Evolutionary conservation across 2,888 invertebrate species (phyloP).

Genomic region (Rhingia campestris): DNA sequence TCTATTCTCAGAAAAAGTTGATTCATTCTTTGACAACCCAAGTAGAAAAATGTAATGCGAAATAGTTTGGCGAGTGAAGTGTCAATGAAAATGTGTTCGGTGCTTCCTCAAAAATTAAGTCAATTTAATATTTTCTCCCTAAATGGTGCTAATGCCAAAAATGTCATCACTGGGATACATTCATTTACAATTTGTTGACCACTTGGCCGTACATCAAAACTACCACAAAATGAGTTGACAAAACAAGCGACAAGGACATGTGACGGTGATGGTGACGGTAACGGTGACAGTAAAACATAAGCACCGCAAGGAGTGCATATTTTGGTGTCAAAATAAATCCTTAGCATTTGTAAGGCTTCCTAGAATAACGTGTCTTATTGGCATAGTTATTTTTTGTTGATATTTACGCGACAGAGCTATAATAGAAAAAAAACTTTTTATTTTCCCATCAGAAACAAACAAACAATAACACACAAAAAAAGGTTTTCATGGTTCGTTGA

Average conservation of each 20-base stretch:
- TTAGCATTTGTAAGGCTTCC: slow-evolving; percentile 43
- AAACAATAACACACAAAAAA: background rate
- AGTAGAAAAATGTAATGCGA: slow-evolving; percentile 5
- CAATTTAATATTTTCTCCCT: background rate
- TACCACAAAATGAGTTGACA: slow-evolving; percentile 18
- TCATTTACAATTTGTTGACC: background rate
- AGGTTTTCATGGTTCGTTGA: slow-evolving; percentile 60
- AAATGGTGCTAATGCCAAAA: slow-evolving; percentile 5
- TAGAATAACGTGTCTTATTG: slow-evolving; percentile 15
- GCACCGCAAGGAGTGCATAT: background rate
- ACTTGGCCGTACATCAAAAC: slow-evolving; percentile 15
- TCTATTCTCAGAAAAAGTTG: slow-evolving; percentile 49
- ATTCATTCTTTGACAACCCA: slow-evolving; percentile 38
- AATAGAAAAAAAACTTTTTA: background rate
- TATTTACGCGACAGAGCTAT: slow-evolving; percentile 19
- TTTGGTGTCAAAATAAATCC: slow-evolving; percentile 47
- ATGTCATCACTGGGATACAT: background rate
- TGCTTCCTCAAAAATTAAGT: slow-evolving; percentile 14
- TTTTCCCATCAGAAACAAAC: slow-evolving; percentile 7
- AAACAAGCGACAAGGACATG: slow-evolving; percentile 39
- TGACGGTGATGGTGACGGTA: background rate
- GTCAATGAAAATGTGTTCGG: background rate
- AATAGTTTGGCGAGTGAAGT: background rate
- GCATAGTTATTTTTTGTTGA: slow-evolving; percentile 24
- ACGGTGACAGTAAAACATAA: background rate